Evolutionary conservation across 2,797 vertebrate species (phyloP), one percentile per base, ranked within the genome.

Genomic region (Tauraco hartlaubi): DNA sequence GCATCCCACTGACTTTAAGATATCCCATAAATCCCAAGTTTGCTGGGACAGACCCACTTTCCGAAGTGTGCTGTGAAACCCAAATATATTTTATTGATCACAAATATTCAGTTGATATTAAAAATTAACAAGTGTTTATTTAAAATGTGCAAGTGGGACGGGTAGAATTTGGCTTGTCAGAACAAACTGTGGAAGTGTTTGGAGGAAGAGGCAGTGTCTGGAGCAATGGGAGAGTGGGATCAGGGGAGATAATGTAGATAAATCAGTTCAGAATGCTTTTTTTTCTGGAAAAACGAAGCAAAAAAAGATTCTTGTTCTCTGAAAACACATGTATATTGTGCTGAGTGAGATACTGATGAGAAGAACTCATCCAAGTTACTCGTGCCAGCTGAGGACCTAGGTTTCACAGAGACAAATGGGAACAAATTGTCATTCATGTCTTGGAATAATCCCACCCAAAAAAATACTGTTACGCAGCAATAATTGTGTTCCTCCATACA

Each of bases 151-250:
- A 2, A 0, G 20, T 56, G 74, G 21, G 23, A 46, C 37, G 52
- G 33, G 44, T 61, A 77, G 64, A 67, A 54, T 61, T 51, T 41
- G 7, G 6, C 31, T 31, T 77, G 29, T 63, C 54, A 58, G 68
- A 64, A 39, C 21, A 74, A 83, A 51, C 5, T 23, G 7, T 68
- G 46, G 21, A 43, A 71, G 19, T 17, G 5, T 56, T 79, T 59
- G 39, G 44, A 87, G 35, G 25, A 82, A 37, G 0, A 0, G 31
- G 4, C 14, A 44, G 35, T 2, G 1, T 48, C 37, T 48, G 46
- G 59, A 72, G 35, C 31, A 78, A 69, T 59, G 11, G 9, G 8
- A 44, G 46, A 12, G 28, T 11, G 6, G 33, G 9, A 23, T 41
- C 23, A 12, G 22, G 33, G 11, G 37, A 58, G 49, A 43, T 54